phyloP scores from a whole-genome alignment of 2,113 vertebrate species.

The Thryonomys swinderianus region DNA sequence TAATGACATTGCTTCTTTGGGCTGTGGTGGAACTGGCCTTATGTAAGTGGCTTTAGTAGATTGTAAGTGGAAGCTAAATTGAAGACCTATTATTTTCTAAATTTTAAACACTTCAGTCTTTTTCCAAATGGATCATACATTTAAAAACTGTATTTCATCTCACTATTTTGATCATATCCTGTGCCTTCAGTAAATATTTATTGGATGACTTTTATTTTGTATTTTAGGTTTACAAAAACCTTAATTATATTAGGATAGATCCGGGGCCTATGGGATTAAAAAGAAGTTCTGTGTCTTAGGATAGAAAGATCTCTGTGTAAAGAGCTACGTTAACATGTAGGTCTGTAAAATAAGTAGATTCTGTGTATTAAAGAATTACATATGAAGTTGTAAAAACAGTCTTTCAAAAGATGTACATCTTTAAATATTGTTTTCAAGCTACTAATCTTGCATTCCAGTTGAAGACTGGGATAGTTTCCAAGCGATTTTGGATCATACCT shows the following conservation, averaged over 20 bases:
- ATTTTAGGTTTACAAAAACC: not conserved
- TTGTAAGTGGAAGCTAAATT: conserved; percentile 18
- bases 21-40: conserved; percentile 13
- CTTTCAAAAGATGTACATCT: not conserved
- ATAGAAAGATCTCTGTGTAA: not conserved
- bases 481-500: conserved; percentile 98
- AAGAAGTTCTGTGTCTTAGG: not conserved
- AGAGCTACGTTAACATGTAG: not conserved
- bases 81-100: not conserved
- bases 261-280: not conserved
- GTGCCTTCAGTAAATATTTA: conserved; percentile 30
- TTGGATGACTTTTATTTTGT: not conserved
- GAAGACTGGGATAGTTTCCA: conserved; percentile 99
- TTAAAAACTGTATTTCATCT: not conserved
- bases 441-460: conserved; percentile 87
- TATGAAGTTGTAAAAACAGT: not conserved
- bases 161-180: not conserved
- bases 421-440: conserved; percentile 52
- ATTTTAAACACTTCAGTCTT: not conserved
- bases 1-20: conserved; percentile 1
- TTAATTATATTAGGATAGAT: conserved; percentile 13
- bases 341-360: not conserved
- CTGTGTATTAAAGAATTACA: not conserved
- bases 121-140: not conserved
- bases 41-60: not conserved